These are phyloP conservation scores for Drosophila algonquin DNA, from an alignment of 2,888 invertebrate species.

Conservation along the genomic window DNA sequence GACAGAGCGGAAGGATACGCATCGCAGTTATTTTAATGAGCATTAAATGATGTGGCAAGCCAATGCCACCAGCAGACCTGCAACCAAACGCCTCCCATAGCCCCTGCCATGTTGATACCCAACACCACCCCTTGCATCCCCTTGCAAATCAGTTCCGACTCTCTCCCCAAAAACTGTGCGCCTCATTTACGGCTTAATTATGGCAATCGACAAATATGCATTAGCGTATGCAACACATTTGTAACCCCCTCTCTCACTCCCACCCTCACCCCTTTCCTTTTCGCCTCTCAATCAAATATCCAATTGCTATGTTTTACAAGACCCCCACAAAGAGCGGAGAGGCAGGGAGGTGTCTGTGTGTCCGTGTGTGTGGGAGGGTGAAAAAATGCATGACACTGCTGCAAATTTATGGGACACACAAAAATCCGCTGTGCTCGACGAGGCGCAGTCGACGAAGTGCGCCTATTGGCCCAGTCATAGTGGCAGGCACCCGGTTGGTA, in stretches of 20 bases:
- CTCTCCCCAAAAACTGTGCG: constrained; percentile 15
- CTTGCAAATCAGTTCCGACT: not conserved
- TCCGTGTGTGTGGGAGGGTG: too few relatives aligned
- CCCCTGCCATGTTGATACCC: not conserved
- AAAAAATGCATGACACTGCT: constrained; percentile 69
- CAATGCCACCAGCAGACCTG: not conserved
- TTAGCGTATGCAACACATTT: constrained; percentile 68
- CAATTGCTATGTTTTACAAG: constrained; percentile 44
- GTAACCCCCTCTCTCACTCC: constrained; percentile 12
- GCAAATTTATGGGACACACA: constrained; percentile 68
- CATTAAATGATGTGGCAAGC: constrained; percentile 75
- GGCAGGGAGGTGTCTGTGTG: not conserved
- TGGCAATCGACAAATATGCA: constrained; percentile 72
- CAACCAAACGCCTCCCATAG: not conserved
- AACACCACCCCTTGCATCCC: not conserved
- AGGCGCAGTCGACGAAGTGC: too few relatives aligned
- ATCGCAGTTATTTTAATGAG: constrained; percentile 74
- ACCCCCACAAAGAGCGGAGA: constrained; percentile 7
- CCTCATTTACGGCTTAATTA: constrained; percentile 73
- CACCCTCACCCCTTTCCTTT: constrained; percentile 13
- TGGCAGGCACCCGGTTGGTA: too few relatives aligned
- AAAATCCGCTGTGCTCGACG: constrained; percentile 59
- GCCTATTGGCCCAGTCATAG: too few relatives aligned
- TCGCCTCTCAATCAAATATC: constrained; percentile 7
- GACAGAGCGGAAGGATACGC: constrained; percentile 53